Evolutionary conservation across 2,888 invertebrate genomes (phyloP), one percentile per base, ranked within the genome.

Genomic region (Odiellus spinosus): DNA sequence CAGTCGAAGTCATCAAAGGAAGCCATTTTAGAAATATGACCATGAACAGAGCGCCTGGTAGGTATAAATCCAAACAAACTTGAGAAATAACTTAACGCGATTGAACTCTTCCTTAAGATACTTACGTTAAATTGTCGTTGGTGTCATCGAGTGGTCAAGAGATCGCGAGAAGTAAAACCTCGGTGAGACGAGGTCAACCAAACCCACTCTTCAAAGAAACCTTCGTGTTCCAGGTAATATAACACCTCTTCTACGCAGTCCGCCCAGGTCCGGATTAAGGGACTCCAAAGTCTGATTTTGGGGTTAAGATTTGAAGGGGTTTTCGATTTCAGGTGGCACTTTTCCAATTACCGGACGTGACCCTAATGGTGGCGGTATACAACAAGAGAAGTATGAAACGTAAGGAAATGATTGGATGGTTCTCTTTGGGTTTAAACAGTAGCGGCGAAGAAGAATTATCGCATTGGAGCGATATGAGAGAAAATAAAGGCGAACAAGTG

Each of bases 371-470:
- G 53, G 86, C 88, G 1, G 85, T 91, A 48, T 91, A 91, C 73
- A 79, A 78, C 62, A 83, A 88, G 64, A 80, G 86, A 54, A 81
- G 88, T 57, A 85, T 90, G 64, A 93, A 91, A 64, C 80, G 86
- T 57, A 86, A 91, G 63, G 91, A 93, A 67, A 86, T 91, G 83
- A 83, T 93, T 57, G 93, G 93, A 51, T 93, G 93, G 91, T 87
- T 93, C 70, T 83, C 88, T 51, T 69, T 93, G 48, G 93, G 93
- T 5, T 73, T 85, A 64, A 88, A 84, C 70, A 82, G 86, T 57
- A 87, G 88, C 47, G 88, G 90, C 18, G 80, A 87, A 45, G 91
- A 90, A 63, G 88, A 91, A 67, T 73, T 82, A 47, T 77, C 83
- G 18, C 91, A 93, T 66, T 93, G 91, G 91, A 79, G 80, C 65